A percentile compares a stretch with the other conserved stretches of the same genome.
These are phyloP conservation scores for Urophycis tenuis DNA, from an alignment of 2,797 vertebrate species.

Conservation along the genomic window DNA sequence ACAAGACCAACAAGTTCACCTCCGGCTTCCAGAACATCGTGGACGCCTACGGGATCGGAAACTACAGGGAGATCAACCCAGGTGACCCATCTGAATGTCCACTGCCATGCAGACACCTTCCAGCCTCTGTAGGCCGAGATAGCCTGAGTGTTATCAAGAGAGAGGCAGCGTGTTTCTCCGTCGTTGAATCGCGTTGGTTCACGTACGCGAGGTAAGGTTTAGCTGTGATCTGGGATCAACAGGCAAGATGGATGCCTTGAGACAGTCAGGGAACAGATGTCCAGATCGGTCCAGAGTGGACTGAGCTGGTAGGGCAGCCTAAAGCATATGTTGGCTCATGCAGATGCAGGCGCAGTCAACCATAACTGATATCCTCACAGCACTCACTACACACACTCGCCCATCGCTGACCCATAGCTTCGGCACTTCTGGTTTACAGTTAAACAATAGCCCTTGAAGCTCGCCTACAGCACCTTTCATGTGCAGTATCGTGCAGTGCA, in stretches of 20 bases:
- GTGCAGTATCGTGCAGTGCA: neutral
- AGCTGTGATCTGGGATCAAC: neutral
- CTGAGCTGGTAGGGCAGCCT: no score
- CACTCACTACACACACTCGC: neutral
- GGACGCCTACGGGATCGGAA: conserved; percentile 94
- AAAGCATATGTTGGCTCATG: neutral
- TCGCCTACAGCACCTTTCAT: neutral
- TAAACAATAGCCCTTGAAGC: neutral
- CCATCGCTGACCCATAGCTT: neutral
- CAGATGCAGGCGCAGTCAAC: neutral
- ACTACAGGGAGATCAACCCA: conserved; percentile 95
- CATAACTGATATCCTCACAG: neutral
- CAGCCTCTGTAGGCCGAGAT: neutral
- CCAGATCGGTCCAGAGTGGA: neutral
- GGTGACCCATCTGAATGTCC: conserved; percentile 60
- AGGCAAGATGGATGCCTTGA: neutral
- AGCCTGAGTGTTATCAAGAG: neutral
- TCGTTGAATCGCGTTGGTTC: neutral
- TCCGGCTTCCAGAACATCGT: conserved; percentile 96
- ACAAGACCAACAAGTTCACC: conserved; percentile 98
- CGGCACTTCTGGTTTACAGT: neutral
- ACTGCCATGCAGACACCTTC: neutral
- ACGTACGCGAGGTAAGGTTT: neutral
- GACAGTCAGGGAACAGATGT: neutral
- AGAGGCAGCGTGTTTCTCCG: neutral